A percentile compares a stretch with the other conserved stretches of the same genome.
Evolutionary conservation across 2,113 vertebrate genomes (phyloP).

Genomic region (Elaphurus davidianus): DNA sequence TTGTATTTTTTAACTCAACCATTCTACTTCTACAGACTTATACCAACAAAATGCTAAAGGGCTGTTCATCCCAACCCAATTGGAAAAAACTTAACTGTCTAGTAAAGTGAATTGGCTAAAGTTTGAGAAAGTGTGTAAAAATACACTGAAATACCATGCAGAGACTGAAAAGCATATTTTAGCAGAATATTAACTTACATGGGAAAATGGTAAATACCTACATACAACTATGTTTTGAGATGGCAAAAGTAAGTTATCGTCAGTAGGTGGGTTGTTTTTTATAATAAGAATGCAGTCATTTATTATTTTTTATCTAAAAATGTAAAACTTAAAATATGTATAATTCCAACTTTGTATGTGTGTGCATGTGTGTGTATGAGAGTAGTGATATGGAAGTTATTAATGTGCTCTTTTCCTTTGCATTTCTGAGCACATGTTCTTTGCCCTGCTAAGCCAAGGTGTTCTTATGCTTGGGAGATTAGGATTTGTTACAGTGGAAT

Average conservation of each 20-base stretch:
- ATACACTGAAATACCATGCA: background rate
- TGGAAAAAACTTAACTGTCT: background rate
- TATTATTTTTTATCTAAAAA: background rate
- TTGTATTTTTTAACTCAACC: background rate
- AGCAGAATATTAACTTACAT: background rate
- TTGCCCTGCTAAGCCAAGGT: background rate
- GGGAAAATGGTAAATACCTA: background rate
- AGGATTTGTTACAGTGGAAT: slow-evolving; percentile 1
- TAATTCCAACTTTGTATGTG: background rate
- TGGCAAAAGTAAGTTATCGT: background rate
- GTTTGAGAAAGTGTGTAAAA: background rate
- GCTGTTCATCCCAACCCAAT: background rate
- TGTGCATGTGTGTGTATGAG: background rate
- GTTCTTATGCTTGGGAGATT: background rate
- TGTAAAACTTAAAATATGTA: background rate
- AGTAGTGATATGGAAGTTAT: background rate
- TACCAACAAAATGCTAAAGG: background rate
- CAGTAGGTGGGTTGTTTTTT: background rate
- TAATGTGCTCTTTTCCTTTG: background rate
- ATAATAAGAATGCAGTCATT: background rate
- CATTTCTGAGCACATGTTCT: background rate
- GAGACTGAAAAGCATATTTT: background rate
- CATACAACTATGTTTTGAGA: background rate
- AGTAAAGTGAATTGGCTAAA: background rate
- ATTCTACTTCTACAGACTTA: background rate